A percentile compares a stretch with the other conserved stretches of the same genome.
Evolutionary conservation across 2,113 vertebrate genomes (phyloP).

Genomic region (Probosciger aterrimus): DNA sequence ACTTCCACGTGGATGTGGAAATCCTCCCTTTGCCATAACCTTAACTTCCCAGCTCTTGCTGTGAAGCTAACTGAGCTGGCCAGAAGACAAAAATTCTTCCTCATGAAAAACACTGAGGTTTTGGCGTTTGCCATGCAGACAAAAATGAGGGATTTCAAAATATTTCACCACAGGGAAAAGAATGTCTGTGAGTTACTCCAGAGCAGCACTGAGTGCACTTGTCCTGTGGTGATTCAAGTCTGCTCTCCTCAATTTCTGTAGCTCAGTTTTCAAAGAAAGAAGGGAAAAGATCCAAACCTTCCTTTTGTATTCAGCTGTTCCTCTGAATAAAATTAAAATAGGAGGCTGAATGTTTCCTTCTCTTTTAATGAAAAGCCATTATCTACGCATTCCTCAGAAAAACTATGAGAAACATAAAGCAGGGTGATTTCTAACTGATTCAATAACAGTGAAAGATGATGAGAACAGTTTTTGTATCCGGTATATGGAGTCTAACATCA

Average conservation of each 20-base stretch:
- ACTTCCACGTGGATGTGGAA: neutral
- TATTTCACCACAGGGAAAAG: constrained; percentile 33
- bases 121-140: constrained; percentile 53
- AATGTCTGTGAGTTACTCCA: constrained; percentile 26
- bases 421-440: neutral
- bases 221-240: neutral
- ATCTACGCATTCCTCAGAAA: neutral
- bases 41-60: constrained; percentile 22
- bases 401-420: constrained; percentile 29
- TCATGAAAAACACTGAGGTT: constrained; percentile 27
- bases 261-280: constrained; percentile 12
- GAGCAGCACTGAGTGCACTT: neutral
- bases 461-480: neutral
- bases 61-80: constrained; percentile 37
- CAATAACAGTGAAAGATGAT: neutral
- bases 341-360: constrained; percentile 8
- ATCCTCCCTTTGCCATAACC: neutral
- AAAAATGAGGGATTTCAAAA: constrained; percentile 49
- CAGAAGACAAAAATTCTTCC: constrained; percentile 30
- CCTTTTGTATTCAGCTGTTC: constrained; percentile 19
- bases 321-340: constrained; percentile 17
- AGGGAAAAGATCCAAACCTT: neutral
- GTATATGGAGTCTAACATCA: neutral
- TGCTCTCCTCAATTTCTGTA: neutral
- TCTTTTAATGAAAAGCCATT: constrained; percentile 16